A percentile compares a stretch with the other conserved stretches of the same genome.
phyloP scores from a whole-genome alignment of 2,113 vertebrate genomes.

The Phocoena sinus region DNA sequence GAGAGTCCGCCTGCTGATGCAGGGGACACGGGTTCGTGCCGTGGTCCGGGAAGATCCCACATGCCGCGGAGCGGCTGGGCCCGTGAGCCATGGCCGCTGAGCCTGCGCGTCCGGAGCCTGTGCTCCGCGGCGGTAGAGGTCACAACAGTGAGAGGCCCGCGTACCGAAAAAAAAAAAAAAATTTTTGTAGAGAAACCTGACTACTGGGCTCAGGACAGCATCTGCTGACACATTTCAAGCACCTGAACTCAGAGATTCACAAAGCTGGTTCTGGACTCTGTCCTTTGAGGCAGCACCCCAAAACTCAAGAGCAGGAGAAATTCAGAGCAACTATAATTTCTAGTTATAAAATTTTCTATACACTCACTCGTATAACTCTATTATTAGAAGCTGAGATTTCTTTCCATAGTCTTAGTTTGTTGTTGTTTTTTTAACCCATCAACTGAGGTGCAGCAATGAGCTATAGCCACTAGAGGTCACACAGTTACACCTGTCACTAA shows the following conservation, averaged over 20 bases:
- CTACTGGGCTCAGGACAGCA: not conserved
- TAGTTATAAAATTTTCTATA: too few relatives aligned
- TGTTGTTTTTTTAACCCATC: not conserved
- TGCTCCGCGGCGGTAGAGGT: too few relatives aligned
- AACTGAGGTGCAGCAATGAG: conserved; percentile 23
- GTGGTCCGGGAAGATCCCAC: too few relatives aligned
- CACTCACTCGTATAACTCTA: not conserved
- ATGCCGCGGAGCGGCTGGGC: too few relatives aligned
- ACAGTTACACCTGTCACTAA: conserved; percentile 25
- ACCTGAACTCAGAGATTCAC: not conserved
- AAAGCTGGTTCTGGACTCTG: not conserved
- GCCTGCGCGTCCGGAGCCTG: too few relatives aligned
- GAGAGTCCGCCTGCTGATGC: too few relatives aligned
- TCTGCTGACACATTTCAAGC: not conserved
- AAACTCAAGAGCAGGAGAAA: not conserved
- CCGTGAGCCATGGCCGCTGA: too few relatives aligned
- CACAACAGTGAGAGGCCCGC: too few relatives aligned
- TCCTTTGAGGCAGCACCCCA: not conserved
- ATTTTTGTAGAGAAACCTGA: not conserved
- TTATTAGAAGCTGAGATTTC: not conserved
- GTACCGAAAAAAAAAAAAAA: too few relatives aligned
- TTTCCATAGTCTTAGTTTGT: not conserved
- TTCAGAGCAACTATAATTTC: not conserved
- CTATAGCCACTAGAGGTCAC: conserved; percentile 66
- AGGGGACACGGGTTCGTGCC: too few relatives aligned